These are phyloP conservation scores for Zonotrichia leucophrys DNA, from an alignment of 2,113 vertebrate genomes.

Conservation along the genomic window DNA sequence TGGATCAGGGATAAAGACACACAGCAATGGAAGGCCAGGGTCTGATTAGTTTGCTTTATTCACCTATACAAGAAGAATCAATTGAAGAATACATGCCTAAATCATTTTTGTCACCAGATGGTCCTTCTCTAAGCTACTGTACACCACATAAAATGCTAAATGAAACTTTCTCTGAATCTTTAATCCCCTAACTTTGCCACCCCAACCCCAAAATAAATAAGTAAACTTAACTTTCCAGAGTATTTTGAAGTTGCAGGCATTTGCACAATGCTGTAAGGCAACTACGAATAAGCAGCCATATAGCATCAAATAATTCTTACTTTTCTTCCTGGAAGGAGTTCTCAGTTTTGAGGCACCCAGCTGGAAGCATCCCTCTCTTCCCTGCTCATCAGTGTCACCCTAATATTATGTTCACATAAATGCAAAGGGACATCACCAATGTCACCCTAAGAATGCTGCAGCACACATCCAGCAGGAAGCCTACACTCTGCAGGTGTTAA, in stretches of 20 bases:
- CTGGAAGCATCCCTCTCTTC: background rate
- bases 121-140: background rate
- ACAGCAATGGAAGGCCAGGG: background rate
- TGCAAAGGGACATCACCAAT: background rate
- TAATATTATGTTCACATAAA: background rate
- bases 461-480: background rate
- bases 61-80: background rate
- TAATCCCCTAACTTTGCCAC: fast-evolving
- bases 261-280: background rate
- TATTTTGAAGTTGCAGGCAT: background rate
- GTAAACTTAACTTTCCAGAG: background rate
- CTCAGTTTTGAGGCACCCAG: background rate
- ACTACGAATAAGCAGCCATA: background rate
- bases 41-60: background rate
- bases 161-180: background rate
- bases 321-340: background rate
- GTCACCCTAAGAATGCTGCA: background rate
- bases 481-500: background rate
- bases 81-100: background rate
- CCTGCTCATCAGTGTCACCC: background rate
- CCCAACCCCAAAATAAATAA: background rate
- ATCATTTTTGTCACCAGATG: background rate
- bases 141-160: background rate
- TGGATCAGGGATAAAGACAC: background rate
- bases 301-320: background rate